Evolutionary conservation across 1,140 invertebrate genomes (phyloP), one percentile per base, ranked within the genome.

Genomic region (Paraescarpia echinospica): DNA sequence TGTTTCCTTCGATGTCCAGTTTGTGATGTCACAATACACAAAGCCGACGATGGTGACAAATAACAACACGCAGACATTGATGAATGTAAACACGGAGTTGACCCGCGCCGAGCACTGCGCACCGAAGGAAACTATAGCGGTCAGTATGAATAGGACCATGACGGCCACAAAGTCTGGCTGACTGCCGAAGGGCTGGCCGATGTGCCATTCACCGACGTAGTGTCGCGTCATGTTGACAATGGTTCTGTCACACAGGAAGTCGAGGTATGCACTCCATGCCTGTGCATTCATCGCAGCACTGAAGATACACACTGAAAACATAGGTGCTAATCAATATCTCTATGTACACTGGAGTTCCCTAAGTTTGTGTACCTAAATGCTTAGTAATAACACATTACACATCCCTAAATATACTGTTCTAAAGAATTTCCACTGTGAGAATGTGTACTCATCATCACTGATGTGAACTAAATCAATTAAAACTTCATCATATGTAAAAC

Each of bases 31-130:
- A 9, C 93, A 94, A n/a, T 93, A 93, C n/a, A 94, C 90, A 31
- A 97, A 97, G 77, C 98, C 97, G 0, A 98, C 97, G 35, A 96
- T 94, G 1, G 94, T 91, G 33, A 96, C 95, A n/a, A 95, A 95
- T 1, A 94, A 33, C 27, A 96, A 91, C 1, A 94, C 93, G 2
- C 89, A 48, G 4, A 93, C 91, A 34, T 94, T 94, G 48, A 94
- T 89, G 6, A 93, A 92, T 6, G 94, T 93, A 31, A 95, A 93
- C 27, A 94, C 89, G 22, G 93, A 93, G 92, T 94, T 95, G 92
- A 95, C 92, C 14, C 93, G 89, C 6, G 94, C 92, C 0, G 94
- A 94, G 51, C 93, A 93, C 34, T 94, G 93, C 1, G 94, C 94
- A 34, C 94, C 94, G 41, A 94, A 91, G 41, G 94, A 93, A 5